Conservation (phyloP, 2,888 invertebrate genomes). For the Artemia sinica region DNA sequence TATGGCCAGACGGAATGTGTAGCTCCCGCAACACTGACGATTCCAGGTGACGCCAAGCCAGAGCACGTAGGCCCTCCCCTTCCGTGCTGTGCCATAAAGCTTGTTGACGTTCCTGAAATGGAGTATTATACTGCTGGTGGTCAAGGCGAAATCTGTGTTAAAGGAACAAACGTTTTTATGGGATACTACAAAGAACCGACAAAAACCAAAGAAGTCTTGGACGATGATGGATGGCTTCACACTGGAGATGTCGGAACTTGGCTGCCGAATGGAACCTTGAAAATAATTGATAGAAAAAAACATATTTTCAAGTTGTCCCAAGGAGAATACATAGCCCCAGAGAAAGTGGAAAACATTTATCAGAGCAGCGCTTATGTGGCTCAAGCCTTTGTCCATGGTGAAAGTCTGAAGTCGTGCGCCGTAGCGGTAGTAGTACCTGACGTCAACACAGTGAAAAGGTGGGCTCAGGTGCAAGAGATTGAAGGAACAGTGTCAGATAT, state of each 20-base stretch:
- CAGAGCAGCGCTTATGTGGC: slow-evolving; percentile 78
- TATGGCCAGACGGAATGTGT: slow-evolving; percentile 89
- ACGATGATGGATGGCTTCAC: slow-evolving; percentile 80
- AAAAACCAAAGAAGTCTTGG: slow-evolving; percentile 77
- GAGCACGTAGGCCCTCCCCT: slow-evolving; percentile 88
- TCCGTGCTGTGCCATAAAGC: slow-evolving; percentile 80
- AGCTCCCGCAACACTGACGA: slow-evolving; percentile 72
- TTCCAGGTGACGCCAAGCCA: slow-evolving; percentile 38
- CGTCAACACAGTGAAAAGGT: slow-evolving; percentile 73
- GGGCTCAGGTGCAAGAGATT: slow-evolving; percentile 70
- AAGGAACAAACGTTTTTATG: slow-evolving; percentile 80
- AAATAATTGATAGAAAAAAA: slow-evolving; percentile 93
- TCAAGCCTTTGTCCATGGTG: slow-evolving; percentile 91
- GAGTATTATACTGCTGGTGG: slow-evolving; percentile 73
- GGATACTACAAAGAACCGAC: slow-evolving; percentile 88
- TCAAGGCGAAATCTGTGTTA: slow-evolving; percentile 82
- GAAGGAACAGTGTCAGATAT: slow-evolving; percentile 68
- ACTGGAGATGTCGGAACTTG: slow-evolving; percentile 94
- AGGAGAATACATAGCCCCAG: slow-evolving; percentile 96
- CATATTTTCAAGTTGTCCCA: slow-evolving; percentile 94
- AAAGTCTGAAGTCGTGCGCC: slow-evolving; percentile 85
- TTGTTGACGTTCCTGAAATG: slow-evolving; percentile 95
- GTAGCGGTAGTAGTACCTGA: slow-evolving; percentile 91
- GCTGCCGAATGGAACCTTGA: slow-evolving; percentile 81
- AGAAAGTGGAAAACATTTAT: slow-evolving; percentile 94